A percentile compares a stretch with the other conserved stretches of the same genome.
Evolutionary conservation across 2,888 invertebrate species (phyloP).

Genomic region (Neoascia interrupta): DNA sequence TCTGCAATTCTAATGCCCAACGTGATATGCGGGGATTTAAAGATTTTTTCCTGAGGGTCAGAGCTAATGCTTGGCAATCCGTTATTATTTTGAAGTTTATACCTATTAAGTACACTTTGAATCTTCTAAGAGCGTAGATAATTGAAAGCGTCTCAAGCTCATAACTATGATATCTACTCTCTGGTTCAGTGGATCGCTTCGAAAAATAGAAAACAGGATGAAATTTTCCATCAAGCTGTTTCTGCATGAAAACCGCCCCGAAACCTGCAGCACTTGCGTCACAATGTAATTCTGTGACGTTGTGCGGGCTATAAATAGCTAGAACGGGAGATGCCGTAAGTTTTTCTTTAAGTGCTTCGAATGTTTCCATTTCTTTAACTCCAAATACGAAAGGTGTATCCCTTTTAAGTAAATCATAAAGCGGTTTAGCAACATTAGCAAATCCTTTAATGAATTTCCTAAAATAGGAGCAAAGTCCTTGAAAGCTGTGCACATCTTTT

Average conservation of each 20-base stretch:
- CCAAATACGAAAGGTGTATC: slow-evolving; percentile 29
- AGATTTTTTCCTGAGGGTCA: slow-evolving; percentile 63
- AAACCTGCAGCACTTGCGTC: slow-evolving; percentile 72
- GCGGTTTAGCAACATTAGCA: slow-evolving; percentile 70
- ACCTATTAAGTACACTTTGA: slow-evolving; percentile 46
- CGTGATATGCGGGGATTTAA: slow-evolving; percentile 64
- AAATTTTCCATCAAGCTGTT: slow-evolving; percentile 63
- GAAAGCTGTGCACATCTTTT: slow-evolving; percentile 67
- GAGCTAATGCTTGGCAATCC: slow-evolving; percentile 70
- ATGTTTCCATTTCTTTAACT: too few species aligned
- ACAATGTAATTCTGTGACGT: slow-evolving; percentile 73
- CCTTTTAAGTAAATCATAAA: slow-evolving; percentile 71
- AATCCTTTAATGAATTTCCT: slow-evolving; percentile 72
- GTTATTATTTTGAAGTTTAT: slow-evolving; percentile 71
- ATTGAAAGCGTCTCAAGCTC: slow-evolving; percentile 27
- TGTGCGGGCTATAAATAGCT: slow-evolving; percentile 71
- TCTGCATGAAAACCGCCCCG: slow-evolving; percentile 71
- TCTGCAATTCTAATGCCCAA: slow-evolving; percentile 66
- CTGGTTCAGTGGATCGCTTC: slow-evolving; percentile 50
- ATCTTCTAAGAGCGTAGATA: slow-evolving; percentile 15
- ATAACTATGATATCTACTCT: slow-evolving; percentile 68
- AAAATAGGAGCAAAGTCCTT: slow-evolving; percentile 53
- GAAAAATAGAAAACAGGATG: slow-evolving; percentile 73
- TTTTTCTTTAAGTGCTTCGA: slow-evolving; percentile 36
- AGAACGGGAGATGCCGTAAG: slow-evolving; percentile 70